Evolutionary conservation across 2,113 vertebrate genomes (phyloP).

Genomic region (Sialia sialis): DNA sequence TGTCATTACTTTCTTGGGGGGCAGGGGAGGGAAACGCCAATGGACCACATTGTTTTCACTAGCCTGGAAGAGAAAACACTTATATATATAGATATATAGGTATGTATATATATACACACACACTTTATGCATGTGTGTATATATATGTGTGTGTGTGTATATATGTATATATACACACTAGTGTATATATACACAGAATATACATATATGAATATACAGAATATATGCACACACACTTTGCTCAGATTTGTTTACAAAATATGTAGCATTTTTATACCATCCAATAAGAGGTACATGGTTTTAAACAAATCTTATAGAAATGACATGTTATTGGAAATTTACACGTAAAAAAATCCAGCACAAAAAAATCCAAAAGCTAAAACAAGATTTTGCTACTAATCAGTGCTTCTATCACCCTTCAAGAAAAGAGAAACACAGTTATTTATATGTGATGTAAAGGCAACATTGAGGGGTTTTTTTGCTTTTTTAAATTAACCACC

Average conservation of each 20-base stretch:
- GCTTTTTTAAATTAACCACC: conserved; percentile 74
- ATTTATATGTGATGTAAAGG: conserved; percentile 79
- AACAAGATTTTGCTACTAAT: conserved; percentile 77
- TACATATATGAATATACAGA: conserved; percentile 68
- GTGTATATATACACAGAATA: conserved; percentile 69
- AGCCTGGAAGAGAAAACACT: conserved; percentile 66
- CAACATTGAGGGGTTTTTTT: conserved; percentile 72
- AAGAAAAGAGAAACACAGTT: conserved; percentile 71
- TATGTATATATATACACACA: conserved; percentile 56
- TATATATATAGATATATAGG: conserved; percentile 62
- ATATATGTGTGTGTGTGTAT: conserved; percentile 49
- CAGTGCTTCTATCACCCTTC: conserved; percentile 76
- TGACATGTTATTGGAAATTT: conserved; percentile 74
- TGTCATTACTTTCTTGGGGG: conserved; percentile 50
- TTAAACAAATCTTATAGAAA: conserved; percentile 77
- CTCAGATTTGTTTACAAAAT: conserved; percentile 73
- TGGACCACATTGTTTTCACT: conserved; percentile 68
- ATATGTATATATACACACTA: conserved; percentile 64
- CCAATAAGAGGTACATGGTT: conserved; percentile 73
- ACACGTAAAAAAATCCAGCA: conserved; percentile 76
- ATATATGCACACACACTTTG: conserved; percentile 69
- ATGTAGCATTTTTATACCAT: conserved; percentile 65
- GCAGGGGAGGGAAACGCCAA: conserved; percentile 45
- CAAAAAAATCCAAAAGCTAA: conserved; percentile 74
- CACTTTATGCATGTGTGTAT: conserved; percentile 8